Conservation (phyloP, 2,888 invertebrate genomes). For the Apoderus coryli region DNA sequence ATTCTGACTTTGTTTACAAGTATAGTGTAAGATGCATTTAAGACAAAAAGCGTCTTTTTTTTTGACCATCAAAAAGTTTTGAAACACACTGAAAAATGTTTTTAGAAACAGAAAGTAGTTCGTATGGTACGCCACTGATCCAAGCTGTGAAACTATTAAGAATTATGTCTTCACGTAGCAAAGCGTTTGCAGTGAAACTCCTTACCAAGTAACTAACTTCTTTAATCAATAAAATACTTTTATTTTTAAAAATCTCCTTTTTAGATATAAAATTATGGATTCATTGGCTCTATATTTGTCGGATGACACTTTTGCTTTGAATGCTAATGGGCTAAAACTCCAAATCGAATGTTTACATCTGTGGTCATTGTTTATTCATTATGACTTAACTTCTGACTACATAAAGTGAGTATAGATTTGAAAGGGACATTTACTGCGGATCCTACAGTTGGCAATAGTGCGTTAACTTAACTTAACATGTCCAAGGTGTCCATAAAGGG, state of each 20-base stretch:
- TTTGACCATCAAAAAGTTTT: no score
- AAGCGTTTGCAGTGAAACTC: conserved; percentile 37
- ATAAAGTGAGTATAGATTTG: conserved; percentile 31
- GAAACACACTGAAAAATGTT: no score
- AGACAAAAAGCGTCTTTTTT: no score
- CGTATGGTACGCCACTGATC: conserved; percentile 52
- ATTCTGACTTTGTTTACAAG: no score
- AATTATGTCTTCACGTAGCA: conserved; percentile 48
- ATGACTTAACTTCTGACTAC: conserved; percentile 36
- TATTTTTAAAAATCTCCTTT: no score
- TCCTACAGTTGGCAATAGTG: no score
- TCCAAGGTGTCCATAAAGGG: no score
- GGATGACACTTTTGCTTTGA: conserved; percentile 35
- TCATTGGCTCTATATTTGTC: conserved; percentile 41
- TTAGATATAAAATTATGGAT: conserved; percentile 37
- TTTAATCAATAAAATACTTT: no score
- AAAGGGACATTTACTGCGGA: no score
- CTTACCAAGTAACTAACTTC: conserved; percentile 33
- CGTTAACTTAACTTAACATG: no score
- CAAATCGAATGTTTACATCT: conserved; percentile 50
- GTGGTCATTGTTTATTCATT: conserved; percentile 40
- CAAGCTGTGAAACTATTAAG: conserved; percentile 61
- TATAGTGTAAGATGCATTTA: no score
- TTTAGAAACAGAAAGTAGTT: conserved; percentile 18
- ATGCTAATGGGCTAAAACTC: conserved; percentile 38